Evolutionary conservation across 1,140 invertebrate genomes (phyloP).

Genomic region (Probaryconus sp.): DNA sequence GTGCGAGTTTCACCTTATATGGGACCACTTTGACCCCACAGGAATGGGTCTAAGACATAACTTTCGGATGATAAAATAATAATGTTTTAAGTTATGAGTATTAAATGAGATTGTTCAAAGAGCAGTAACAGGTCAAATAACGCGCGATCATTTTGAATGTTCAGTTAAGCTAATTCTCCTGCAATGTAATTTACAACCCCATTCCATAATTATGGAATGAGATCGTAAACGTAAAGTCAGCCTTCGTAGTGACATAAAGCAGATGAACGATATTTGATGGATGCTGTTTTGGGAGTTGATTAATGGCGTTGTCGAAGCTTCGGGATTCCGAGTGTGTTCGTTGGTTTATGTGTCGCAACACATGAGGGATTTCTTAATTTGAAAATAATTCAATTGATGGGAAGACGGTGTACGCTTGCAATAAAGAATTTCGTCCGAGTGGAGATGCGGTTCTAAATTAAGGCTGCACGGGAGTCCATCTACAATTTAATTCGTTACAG

Average conservation of each 20-base stretch:
- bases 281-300: conserved; percentile 10
- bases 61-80: too few relatives aligned
- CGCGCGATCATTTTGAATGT: too few relatives aligned
- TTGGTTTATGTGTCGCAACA: conserved; percentile 6
- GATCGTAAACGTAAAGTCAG: too few relatives aligned
- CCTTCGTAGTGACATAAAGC: conserved; percentile 11
- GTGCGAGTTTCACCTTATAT: too few relatives aligned
- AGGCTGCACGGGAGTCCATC: conserved; percentile 28
- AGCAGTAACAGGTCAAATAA: too few relatives aligned
- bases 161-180: too few relatives aligned
- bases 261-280: neutral
- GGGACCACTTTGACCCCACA: too few relatives aligned
- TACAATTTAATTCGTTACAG: conserved; percentile 49
- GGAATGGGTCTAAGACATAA: too few relatives aligned
- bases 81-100: too few relatives aligned
- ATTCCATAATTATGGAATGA: too few relatives aligned
- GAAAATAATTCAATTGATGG: conserved; percentile 27
- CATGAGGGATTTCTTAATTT: conserved; percentile 20
- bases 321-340: conserved; percentile 8
- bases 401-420: conserved; percentile 14
- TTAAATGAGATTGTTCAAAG: too few relatives aligned
- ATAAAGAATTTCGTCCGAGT: conserved; percentile 24
- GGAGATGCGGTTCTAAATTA: conserved; percentile 40
- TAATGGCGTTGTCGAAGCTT: conserved; percentile 21
- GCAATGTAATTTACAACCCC: conserved; percentile 36